A percentile compares a stretch with the other conserved stretches of the same genome.
phyloP scores from a whole-genome alignment of 1,140 invertebrate species.

The Glossosoma conforme region DNA sequence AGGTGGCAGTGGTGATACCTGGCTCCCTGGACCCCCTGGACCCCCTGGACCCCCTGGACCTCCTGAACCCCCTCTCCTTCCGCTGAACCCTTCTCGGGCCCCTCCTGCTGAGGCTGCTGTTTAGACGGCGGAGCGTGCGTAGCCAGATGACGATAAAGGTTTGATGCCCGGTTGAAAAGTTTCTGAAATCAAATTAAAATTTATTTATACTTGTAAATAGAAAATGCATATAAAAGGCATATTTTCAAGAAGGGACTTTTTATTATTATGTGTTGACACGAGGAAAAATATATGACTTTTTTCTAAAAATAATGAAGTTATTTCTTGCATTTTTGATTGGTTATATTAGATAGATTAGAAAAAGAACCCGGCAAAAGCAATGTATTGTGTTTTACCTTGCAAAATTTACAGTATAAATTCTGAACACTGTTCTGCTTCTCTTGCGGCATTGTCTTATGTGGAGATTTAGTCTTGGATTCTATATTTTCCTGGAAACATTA shows the following conservation, averaged over 20 bases:
- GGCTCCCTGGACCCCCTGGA: neutral
- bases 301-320: neutral
- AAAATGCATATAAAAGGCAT: neutral
- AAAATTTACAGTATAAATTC: constrained; percentile 3
- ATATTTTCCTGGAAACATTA: neutral
- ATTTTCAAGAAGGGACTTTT: neutral
- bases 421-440: neutral
- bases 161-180: constrained; percentile 13
- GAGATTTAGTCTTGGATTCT: neutral
- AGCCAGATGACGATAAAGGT: constrained; percentile 11
- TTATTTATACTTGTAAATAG: neutral
- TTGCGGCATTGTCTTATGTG: neutral
- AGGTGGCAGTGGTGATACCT: too few relatives aligned
- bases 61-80: neutral
- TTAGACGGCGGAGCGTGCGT: constrained; percentile 1
- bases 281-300: neutral
- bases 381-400: neutral
- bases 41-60: neutral
- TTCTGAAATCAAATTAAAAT: constrained; percentile 12
- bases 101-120: too few relatives aligned
- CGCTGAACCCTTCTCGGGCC: too few relatives aligned
- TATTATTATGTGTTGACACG: neutral
- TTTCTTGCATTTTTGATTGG: too few relatives aligned
- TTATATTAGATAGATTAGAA: neutral
- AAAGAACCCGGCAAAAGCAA: neutral